Base-by-base conservation (phyloP, 2,888 invertebrate species). In the Allophyes oxyacanthae region DNA sequence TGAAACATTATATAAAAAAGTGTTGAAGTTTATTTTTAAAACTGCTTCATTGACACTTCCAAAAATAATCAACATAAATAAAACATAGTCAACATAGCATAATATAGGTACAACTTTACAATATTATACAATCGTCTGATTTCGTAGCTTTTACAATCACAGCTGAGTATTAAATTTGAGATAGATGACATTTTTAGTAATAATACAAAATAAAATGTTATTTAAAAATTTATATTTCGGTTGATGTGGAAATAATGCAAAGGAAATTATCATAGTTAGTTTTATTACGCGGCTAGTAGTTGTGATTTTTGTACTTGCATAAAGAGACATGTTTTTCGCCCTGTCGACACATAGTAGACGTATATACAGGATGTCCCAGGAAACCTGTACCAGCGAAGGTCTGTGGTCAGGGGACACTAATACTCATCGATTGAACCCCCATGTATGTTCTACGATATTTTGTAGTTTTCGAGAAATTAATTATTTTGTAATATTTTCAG, bases 91-190 rank as follows among this genome's bases (percentile, higher is more conserved):
- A 72, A 78, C 72, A 58, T 76, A 75, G 64, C 53, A 69, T 64
- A 51, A 54, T 57, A 45, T 44, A 50, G 34, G 44, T 57, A 66
- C 61, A 57, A 32, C 41, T 66, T 61, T 64, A 75, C 43, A 73
- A 51, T 73, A 77, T 63, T 61, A 77, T 64, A 77, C 63, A 76
- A 73, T 65, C 66, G 60, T 62, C 28, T 13, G 54, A 44, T 48
- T 53, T 38, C 25, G n/a, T 30, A 80, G 77, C 75, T 82, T 75
- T 75, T 73, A 64, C 66, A 74, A 81, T 84, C 83, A 83, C 82
- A 84, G 79, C 63, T 79, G 81, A 84, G 80, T 82, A 80, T 82
- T 74, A 55, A 68, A 2, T 53, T 41, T 69, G 43, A 69, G 55
- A 59, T 6, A 42, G 9, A 48, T 15, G 11, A 51, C 14, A 42